These are phyloP conservation scores for Myiopsitta monachus DNA, from an alignment of 2,113 vertebrate species.

Conservation along the genomic window DNA sequence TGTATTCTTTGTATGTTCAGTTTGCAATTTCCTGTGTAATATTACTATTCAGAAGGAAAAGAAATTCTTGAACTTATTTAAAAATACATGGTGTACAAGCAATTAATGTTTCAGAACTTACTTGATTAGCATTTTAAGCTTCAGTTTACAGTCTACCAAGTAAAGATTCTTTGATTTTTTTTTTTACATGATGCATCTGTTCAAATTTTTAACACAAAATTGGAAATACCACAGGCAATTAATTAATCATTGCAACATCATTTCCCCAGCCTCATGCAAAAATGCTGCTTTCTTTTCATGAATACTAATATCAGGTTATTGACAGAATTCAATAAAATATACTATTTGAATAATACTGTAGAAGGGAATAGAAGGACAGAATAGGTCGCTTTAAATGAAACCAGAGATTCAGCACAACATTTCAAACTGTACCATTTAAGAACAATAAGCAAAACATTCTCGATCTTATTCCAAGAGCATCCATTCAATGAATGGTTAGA, in stretches of 20 bases:
- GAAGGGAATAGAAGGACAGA: background rate
- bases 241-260: background rate
- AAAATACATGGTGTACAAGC: background rate
- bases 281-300: background rate
- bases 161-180: background rate
- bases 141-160: background rate
- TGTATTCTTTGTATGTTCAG: background rate
- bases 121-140: background rate
- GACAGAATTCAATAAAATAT: background rate
- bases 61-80: background rate
- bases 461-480: background rate
- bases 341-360: background rate
- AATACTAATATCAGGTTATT: background rate
- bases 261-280: background rate
- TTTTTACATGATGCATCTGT: background rate
- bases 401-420: background rate
- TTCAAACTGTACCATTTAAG: background rate
- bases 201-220: background rate
- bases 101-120: background rate
- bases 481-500: background rate
- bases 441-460: background rate
- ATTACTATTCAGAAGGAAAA: background rate
- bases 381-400: background rate
- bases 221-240: background rate
- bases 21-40: background rate